These are phyloP conservation scores for Meandrina meandrites DNA, from an alignment of 92 coral and sea anemone genomes.

Conservation along the genomic window DNA sequence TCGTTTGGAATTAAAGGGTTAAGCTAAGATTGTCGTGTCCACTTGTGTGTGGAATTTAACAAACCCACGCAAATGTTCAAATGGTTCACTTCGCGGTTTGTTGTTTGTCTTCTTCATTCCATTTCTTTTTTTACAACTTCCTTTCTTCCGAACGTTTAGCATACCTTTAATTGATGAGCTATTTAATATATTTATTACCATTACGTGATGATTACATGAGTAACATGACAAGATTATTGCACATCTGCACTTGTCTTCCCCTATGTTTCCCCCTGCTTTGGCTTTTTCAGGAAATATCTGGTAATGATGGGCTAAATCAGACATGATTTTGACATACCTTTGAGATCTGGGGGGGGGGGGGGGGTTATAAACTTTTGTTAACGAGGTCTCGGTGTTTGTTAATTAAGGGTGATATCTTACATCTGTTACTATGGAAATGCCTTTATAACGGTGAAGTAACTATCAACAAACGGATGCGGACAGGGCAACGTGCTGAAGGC, in stretches of 20 bases:
- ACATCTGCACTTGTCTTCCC: neutral
- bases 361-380: no score
- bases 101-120: neutral
- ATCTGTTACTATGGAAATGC: neutral
- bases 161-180: neutral
- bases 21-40: neutral
- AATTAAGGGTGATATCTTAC: neutral
- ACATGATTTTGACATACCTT: neutral
- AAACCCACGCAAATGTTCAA: neutral
- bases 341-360: neutral
- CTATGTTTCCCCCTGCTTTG: neutral
- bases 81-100: neutral
- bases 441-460: neutral
- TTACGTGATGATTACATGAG: neutral
- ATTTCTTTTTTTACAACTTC: neutral
- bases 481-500: neutral
- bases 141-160: neutral
- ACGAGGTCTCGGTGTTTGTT: no score
- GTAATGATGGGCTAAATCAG: neutral
- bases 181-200: neutral
- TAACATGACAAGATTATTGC: neutral
- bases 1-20: neutral
- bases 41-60: neutral
- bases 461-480: neutral
- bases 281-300: neutral